Base-by-base conservation (phyloP, 2,113 vertebrate species). In the Vimba vimba region DNA sequence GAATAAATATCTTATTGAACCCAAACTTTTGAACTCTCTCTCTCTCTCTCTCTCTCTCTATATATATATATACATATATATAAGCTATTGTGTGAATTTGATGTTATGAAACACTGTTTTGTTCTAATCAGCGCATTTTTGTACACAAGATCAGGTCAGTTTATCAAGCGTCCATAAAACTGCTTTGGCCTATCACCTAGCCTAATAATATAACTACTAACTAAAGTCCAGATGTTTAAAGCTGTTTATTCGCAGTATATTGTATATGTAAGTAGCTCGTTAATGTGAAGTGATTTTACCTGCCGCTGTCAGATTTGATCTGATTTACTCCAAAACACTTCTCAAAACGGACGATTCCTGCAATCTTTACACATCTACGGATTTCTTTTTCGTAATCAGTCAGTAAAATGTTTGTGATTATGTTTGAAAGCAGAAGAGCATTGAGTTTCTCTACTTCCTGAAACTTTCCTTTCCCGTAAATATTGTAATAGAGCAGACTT, bases 401-500 rank as follows among this genome's bases (percentile, higher is more conserved):
- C 6, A 10, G n/a, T 77, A 33, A 19, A 19, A 50, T 36, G 75
- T 55, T 17, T 73, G 4, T 80, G 8, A 45, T 30, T 69, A 27
- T 19, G 9, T 50, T 66, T 68, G 27, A 82, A 82, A 69, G 45
- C 78, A 74, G 45, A 60, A 75, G 36, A 25, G 21, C 21, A 4
- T 11, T 47, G 68, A 64, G 73, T 60, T 45, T 39, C 60, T 85
- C 62, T 60, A 86, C 85, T 89, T 89, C 88, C 88, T 87, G 85
- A 87, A 87, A 89, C 83, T 78, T 33, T 85, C 82, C 83, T 57
- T 82, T 87, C 23, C 88, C 86, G 78, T 85, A 81, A 82, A 39
- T 3, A 30, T 12, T 27, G 36, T 55, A 73, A 47, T 47, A 85
- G 43, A 5, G 62, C 78, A n/a, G 39, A 19, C 59, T 7, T 25